Evolutionary conservation across 2,113 vertebrate species (phyloP).

Genomic region (Silurus glanis): DNA sequence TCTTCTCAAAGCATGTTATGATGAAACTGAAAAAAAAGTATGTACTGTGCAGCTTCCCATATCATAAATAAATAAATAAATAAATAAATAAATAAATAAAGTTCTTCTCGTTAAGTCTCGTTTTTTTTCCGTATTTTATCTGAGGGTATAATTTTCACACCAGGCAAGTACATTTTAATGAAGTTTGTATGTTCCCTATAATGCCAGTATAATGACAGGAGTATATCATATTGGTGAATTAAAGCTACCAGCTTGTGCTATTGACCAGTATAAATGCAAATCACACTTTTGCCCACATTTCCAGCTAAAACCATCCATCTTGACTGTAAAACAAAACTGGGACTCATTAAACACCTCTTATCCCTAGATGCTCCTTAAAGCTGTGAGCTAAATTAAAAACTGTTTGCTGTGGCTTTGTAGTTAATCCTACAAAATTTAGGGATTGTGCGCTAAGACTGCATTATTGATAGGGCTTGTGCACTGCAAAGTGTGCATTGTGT

Average conservation of each 20-base stretch:
- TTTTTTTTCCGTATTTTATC: not conserved
- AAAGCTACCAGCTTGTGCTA: not conserved
- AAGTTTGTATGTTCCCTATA: not conserved
- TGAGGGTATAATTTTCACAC: not conserved
- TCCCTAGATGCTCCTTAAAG: slow-evolving; percentile 38
- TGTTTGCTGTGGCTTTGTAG: slow-evolving; percentile 49
- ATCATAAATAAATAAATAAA: too few species aligned
- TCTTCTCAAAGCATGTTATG: slow-evolving; percentile 1
- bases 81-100: too few species aligned
- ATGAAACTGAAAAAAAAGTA: slow-evolving; percentile 24
- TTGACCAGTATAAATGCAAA: not conserved
- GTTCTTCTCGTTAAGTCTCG: too few species aligned
- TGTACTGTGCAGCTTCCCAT: not conserved
- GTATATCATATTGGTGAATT: not conserved
- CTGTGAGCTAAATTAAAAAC: slow-evolving; percentile 54
- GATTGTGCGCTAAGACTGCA: slow-evolving; percentile 42
- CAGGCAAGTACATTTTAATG: not conserved
- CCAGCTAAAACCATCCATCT: slow-evolving; percentile 19
- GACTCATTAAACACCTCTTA: slow-evolving; percentile 50
- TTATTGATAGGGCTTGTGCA: slow-evolving; percentile 19
- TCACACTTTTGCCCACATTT: not conserved
- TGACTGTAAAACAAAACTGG: slow-evolving; percentile 45
- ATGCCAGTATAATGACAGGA: not conserved
- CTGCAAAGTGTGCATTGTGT: not conserved
- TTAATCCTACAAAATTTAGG: slow-evolving; percentile 48